phyloP scores from a whole-genome alignment of 2,888 invertebrate species.

The Spicauda simplicius region DNA sequence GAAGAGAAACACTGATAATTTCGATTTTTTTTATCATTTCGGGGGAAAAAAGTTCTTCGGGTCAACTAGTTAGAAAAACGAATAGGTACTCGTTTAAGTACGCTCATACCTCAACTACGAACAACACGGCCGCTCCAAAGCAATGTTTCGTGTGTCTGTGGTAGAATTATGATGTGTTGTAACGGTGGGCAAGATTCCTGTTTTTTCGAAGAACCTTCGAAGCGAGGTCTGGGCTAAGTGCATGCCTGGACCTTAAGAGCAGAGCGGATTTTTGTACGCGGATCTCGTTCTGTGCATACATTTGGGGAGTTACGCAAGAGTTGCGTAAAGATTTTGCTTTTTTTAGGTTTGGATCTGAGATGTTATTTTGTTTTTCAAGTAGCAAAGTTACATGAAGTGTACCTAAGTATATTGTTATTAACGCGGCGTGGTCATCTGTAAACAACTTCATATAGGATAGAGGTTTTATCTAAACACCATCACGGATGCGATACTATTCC shows the following conservation, averaged over 20 bases:
- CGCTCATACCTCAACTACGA: not conserved
- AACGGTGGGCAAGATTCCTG: slow-evolving; percentile 43
- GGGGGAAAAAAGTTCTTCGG: no score
- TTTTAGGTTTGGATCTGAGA: no score
- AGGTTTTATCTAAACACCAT: no score
- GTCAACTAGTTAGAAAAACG: no score
- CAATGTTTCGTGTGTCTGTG: slow-evolving; percentile 16
- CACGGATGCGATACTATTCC: no score
- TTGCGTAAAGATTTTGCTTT: no score
- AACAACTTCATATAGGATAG: no score
- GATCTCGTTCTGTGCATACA: slow-evolving; percentile 23
- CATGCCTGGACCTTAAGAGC: slow-evolving; percentile 1
- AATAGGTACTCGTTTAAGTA: not conserved
- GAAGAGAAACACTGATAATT: no score
- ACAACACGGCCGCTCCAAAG: not conserved
- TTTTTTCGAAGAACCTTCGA: slow-evolving; percentile 39
- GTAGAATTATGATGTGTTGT: slow-evolving; percentile 44
- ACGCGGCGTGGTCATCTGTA: no score
- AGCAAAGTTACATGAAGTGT: not conserved
- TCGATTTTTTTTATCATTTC: no score
- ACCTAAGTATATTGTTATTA: no score
- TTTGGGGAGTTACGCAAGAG: not conserved
- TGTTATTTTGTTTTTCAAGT: no score
- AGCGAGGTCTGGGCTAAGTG: slow-evolving; percentile 2
- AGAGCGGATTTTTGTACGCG: slow-evolving; percentile 15